These are phyloP conservation scores for Cheilosia urbana DNA, from an alignment of 2,888 invertebrate species.

Conservation along the genomic window DNA sequence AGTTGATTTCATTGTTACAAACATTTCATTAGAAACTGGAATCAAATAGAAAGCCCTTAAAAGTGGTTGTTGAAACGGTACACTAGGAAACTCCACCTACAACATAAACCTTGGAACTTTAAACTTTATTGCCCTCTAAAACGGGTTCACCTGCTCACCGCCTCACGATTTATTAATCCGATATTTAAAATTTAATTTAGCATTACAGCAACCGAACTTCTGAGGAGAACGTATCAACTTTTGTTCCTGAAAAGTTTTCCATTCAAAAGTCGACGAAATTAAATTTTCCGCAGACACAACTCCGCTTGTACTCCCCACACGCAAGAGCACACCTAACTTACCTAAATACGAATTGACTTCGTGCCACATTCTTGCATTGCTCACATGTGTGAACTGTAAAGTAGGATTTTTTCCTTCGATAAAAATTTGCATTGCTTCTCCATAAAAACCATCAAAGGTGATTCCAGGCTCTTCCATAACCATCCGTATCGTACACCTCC, in stretches of 20 bases:
- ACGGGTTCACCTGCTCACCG: not conserved
- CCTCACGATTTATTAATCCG: conserved; percentile 2
- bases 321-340: not conserved
- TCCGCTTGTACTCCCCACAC: conserved; percentile 30
- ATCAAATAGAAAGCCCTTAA: too few relatives aligned
- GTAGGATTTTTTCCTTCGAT: conserved; percentile 8
- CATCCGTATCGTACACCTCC: conserved; percentile 26
- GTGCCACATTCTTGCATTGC: conserved; percentile 18
- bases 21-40: not conserved
- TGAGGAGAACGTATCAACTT: conserved; percentile 34
- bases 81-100: not conserved
- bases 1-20: not conserved
- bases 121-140: conserved; percentile 17
- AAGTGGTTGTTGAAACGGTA: too few relatives aligned
- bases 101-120: not conserved
- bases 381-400: not conserved
- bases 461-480: conserved; percentile 54
- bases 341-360: conserved; percentile 3
- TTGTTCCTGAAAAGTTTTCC: conserved; percentile 27
- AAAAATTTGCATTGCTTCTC: conserved; percentile 63
- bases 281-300: conserved; percentile 60
- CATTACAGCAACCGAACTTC: conserved; percentile 33
- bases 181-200: conserved; percentile 40
- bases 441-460: conserved; percentile 69
- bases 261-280: conserved; percentile 53